phyloP scores from a whole-genome alignment of 92 coral and sea anemone genomes.

The Porites rus region DNA sequence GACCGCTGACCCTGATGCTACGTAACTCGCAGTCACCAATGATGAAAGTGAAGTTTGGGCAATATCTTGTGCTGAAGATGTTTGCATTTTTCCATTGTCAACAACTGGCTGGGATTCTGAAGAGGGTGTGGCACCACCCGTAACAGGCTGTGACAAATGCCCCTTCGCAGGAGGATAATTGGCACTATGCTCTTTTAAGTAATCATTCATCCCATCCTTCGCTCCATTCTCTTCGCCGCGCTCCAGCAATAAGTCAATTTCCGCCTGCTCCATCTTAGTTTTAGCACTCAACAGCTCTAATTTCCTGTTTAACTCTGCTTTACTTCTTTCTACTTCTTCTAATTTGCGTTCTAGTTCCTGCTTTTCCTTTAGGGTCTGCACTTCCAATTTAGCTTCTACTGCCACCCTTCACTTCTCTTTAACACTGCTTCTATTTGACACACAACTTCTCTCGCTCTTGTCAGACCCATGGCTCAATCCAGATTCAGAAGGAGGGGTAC shows the following conservation, averaged over 20 bases:
- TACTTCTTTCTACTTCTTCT: conserved; percentile 40
- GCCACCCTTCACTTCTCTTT: conserved; percentile 43
- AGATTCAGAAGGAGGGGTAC: conserved; percentile 58
- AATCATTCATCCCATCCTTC: conserved; percentile 34
- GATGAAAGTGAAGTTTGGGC: too few species aligned
- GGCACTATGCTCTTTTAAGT: conserved; percentile 10
- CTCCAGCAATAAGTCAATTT: conserved; percentile 53
- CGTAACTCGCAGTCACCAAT: too few species aligned
- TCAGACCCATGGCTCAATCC: conserved; percentile 40
- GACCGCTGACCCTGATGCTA: too few species aligned
- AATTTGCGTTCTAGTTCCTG: conserved; percentile 65
- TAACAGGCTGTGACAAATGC: neutral
- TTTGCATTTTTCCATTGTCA: neutral
- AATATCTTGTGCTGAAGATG: neutral
- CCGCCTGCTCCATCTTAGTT: conserved; percentile 52
- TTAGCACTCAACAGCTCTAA: conserved; percentile 61
- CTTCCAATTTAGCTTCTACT: conserved; percentile 63
- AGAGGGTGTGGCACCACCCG: neutral
- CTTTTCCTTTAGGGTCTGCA: conserved; percentile 56
- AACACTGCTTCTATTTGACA: conserved; percentile 59
- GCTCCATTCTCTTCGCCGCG: conserved; percentile 10
- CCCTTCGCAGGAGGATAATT: neutral
- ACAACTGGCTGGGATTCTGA: neutral
- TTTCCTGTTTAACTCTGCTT: conserved; percentile 59
- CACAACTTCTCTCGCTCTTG: conserved; percentile 42